Evolutionary conservation across 2,113 vertebrate genomes (phyloP), one percentile per base, ranked within the genome.

Genomic region (Platycercus adscitus): DNA sequence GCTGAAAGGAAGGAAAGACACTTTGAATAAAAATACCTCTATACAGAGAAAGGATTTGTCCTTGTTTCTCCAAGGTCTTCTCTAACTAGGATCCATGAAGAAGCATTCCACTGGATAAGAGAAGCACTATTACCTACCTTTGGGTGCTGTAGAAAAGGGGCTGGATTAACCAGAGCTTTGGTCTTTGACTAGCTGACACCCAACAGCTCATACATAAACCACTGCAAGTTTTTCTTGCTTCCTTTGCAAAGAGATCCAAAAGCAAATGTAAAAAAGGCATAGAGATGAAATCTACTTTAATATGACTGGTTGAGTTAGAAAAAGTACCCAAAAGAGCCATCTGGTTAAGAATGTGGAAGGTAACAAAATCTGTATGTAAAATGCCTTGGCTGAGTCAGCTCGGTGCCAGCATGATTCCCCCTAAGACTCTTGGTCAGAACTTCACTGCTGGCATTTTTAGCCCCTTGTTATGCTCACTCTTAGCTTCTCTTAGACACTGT

Each of bases 401-500:
- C 15, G 12, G 55, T 25, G 6, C 68, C 89, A 93, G 68, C 18
- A 33, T 26, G 49, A 75, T 41, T 87, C 31, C 60, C 3, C 0
- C 46, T 69, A 79, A 84, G 29, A 81, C 20, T 11, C 29, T 69
- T 79, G 61, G 52, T 84, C 61, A 91, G 60, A 92, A 72, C 25
- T 23, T 76, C 77, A 89, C 39, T 81, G 77, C 56, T 65, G 83
- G 89, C 56, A 79, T 70, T 71, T 86, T 60, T 28, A 90, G 85
- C 24, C 41, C 49, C 15, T 77, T 50, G 50, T 81, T 92, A 93
- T 65, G 19, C 65, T 88, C 71, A 52, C 60, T 88, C 47, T 98
- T 97, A 99, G 72, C 93, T 98, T 94, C 99, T 98, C 88, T 98
- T 98, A 97, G 98, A 99, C 90, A 99, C 97, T 0, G 98, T 99